Percentiles rank a stretch among this genome's conserved stretches.
Conservation (phyloP, 1,140 invertebrate species). For the Pomacea maculata region DNA sequence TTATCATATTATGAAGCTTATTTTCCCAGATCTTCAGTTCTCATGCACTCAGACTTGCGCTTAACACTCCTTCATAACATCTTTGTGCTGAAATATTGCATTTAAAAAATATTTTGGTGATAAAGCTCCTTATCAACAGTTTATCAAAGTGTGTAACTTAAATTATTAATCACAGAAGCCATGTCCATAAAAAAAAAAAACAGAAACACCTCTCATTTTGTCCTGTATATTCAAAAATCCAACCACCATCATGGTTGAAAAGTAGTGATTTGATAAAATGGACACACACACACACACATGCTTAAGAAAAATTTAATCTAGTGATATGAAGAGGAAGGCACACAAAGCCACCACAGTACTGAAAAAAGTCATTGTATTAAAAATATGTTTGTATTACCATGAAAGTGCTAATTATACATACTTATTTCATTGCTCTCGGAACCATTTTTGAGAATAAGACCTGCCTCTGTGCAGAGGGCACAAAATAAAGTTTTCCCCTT, state of each 20-base stretch:
- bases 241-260: not conserved
- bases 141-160: not conserved
- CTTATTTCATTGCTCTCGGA: conserved; percentile 43
- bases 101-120: not conserved
- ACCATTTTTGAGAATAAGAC: conserved; percentile 46
- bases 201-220: not conserved
- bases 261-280: not conserved
- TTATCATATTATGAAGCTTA: too few relatives aligned
- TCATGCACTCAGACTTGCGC: too few relatives aligned
- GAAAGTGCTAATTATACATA: conserved; percentile 25
- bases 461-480: conserved; percentile 39
- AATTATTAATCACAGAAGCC: not conserved
- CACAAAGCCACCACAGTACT: not conserved
- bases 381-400: not conserved
- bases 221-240: not conserved
- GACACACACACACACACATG: not conserved
- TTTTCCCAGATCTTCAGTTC: too few relatives aligned
- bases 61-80: too few relatives aligned
- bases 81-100: too few relatives aligned
- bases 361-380: not conserved
- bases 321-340: too few relatives aligned
- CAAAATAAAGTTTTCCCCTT: conserved; percentile 37
- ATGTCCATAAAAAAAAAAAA: not conserved
- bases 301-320: not conserved
- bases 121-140: not conserved